phyloP scores from a whole-genome alignment of 2,797 vertebrate species.

The Otolemur crassicaudatus region DNA sequence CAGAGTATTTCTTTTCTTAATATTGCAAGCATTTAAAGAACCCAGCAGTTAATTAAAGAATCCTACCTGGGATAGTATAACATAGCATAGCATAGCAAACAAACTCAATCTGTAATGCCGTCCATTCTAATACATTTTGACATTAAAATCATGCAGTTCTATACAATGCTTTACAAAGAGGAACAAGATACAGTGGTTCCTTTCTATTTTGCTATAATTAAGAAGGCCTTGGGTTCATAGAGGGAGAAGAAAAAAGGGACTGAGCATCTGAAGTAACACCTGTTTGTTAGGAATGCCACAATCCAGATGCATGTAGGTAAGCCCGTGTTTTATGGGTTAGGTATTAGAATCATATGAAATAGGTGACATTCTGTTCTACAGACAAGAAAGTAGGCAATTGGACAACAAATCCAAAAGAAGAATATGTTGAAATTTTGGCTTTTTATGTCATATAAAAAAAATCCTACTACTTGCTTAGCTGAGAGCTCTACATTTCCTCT shows the following conservation, averaged over 20 bases:
- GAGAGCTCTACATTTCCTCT: not conserved
- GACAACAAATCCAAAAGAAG: not conserved
- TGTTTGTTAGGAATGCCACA: not conserved
- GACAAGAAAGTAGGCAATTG: not conserved
- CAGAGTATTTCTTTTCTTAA: not conserved
- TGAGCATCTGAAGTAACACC: not conserved
- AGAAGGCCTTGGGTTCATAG: not conserved
- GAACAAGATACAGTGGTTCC: not conserved
- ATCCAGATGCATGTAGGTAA: not conserved
- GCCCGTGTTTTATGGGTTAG: not conserved
- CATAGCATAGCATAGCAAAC: not conserved
- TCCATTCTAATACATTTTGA: conserved; percentile 54
- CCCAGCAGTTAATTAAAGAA: not conserved
- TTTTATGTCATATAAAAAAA: not conserved
- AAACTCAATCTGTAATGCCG: not conserved
- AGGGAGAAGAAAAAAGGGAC: not conserved
- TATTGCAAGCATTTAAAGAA: not conserved
- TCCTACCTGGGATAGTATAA: not conserved
- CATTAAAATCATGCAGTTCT: conserved; percentile 3
- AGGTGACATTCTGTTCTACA: not conserved
- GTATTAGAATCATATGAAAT: not conserved
- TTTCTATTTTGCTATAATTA: conserved; percentile 12
- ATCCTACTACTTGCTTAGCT: not conserved
- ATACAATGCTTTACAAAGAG: not conserved
- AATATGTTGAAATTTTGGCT: not conserved